These are phyloP conservation scores for Astyanax mexicanus DNA, from an alignment of 2,797 vertebrate species.

Conservation along the genomic window DNA sequence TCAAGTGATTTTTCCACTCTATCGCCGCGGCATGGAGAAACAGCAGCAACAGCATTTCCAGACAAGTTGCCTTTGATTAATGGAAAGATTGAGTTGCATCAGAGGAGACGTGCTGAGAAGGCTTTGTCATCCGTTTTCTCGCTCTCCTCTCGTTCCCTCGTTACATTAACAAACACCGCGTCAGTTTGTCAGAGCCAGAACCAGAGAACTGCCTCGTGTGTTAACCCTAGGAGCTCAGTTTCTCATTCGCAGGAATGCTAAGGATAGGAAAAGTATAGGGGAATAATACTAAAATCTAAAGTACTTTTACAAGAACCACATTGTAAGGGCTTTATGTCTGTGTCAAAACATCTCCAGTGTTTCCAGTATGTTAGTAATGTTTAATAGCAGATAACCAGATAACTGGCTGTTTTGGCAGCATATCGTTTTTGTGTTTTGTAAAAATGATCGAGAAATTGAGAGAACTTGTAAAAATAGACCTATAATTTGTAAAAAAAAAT, in stretches of 20 bases:
- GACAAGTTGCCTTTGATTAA: slow-evolving; percentile 67
- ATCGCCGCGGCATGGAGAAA: slow-evolving; percentile 7
- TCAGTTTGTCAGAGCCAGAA: slow-evolving; percentile 34
- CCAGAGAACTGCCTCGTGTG: not conserved
- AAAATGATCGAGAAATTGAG: no score
- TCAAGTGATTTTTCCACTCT: not conserved
- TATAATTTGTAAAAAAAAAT: no score
- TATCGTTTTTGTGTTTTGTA: no score
- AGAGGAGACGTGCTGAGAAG: slow-evolving; percentile 68
- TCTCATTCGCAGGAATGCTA: not conserved
- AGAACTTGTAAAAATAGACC: no score
- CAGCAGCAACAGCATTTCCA: slow-evolving; percentile 48
- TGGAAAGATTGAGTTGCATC: slow-evolving; percentile 71
- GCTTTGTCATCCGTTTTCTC: slow-evolving; percentile 65
- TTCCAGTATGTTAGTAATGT: no score
- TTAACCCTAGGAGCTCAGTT: not conserved
- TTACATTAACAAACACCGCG: slow-evolving; percentile 69
- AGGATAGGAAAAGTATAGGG: no score
- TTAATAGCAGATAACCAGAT: no score
- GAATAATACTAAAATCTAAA: no score
- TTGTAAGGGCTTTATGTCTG: no score
- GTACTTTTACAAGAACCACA: no score
- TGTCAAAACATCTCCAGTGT: no score
- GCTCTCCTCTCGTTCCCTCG: slow-evolving; percentile 60
- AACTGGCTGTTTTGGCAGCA: no score